Evolutionary conservation across 2,797 vertebrate genomes (phyloP).

Genomic region (Luscinia luscinia): DNA sequence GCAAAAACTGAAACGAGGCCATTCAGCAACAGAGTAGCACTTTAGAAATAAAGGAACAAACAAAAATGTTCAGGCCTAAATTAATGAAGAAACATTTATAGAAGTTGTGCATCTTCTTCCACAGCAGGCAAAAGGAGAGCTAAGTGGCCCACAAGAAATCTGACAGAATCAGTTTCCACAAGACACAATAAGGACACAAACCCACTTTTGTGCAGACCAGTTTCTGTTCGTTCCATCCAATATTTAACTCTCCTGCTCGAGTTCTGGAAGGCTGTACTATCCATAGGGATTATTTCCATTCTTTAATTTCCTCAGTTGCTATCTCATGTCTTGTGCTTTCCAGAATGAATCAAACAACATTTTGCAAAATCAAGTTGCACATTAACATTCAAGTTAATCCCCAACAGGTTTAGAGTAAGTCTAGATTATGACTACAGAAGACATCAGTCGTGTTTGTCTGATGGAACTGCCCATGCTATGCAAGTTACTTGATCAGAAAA

Average conservation of each 20-base stretch:
- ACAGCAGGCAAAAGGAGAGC: background rate
- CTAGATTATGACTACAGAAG: background rate
- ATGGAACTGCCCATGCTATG: background rate
- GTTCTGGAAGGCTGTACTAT: background rate
- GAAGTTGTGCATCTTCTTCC: background rate
- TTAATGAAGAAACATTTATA: background rate
- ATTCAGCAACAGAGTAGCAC: background rate
- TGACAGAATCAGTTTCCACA: background rate
- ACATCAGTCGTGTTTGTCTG: background rate
- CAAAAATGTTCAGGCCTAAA: background rate
- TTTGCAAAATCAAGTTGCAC: background rate
- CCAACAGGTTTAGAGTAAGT: background rate
- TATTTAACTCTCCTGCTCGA: background rate
- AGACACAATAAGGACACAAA: background rate
- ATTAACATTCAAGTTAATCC: background rate
- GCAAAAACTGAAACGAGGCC: background rate
- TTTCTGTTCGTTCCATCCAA: background rate
- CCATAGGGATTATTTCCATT: background rate
- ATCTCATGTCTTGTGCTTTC: background rate
- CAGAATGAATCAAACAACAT: background rate
- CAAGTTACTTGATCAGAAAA: background rate
- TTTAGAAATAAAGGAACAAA: background rate
- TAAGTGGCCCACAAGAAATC: background rate
- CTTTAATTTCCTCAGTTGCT: background rate
- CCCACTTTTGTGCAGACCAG: background rate